Evolutionary conservation across 2,113 vertebrate species (phyloP).

Genomic region (Conger conger): DNA sequence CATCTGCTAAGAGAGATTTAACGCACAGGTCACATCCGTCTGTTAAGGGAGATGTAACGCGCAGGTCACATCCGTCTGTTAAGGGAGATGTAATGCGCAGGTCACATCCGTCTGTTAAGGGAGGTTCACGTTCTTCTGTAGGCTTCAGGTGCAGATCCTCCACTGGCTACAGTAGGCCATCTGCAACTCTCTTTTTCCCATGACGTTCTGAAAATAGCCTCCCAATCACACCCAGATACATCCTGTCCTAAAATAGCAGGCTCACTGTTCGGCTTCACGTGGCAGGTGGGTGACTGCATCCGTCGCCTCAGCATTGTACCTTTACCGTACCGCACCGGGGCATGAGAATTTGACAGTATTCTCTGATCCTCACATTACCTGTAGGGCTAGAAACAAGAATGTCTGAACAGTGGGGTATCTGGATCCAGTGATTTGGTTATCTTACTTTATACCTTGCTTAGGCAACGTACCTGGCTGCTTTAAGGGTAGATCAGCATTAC

Average conservation of each 20-base stretch:
- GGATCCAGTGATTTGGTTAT: too few species aligned
- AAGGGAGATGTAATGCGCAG: too few species aligned
- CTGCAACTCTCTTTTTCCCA: neutral
- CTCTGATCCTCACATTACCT: neutral
- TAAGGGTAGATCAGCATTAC: neutral
- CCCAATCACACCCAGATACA: neutral
- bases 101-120: too few species aligned
- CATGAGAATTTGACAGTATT: neutral
- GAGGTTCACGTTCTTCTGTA: neutral
- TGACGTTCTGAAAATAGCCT: constrained; percentile 7
- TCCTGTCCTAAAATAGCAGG: constrained; percentile 6
- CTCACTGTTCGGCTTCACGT: neutral
- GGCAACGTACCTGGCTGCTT: neutral
- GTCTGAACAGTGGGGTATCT: neutral
- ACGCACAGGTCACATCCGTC: too few species aligned
- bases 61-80: too few species aligned
- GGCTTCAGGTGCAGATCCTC: neutral
- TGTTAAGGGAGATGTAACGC: too few species aligned
- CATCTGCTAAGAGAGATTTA: too few species aligned
- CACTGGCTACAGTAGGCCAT: neutral
- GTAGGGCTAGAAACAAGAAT: neutral
- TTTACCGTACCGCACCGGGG: neutral
- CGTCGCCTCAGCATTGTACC: neutral
- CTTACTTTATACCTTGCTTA: neutral
- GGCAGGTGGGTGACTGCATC: neutral